Evolutionary conservation across 2,797 vertebrate genomes (phyloP), one percentile per base, ranked within the genome.

Genomic region (Channa striata): DNA sequence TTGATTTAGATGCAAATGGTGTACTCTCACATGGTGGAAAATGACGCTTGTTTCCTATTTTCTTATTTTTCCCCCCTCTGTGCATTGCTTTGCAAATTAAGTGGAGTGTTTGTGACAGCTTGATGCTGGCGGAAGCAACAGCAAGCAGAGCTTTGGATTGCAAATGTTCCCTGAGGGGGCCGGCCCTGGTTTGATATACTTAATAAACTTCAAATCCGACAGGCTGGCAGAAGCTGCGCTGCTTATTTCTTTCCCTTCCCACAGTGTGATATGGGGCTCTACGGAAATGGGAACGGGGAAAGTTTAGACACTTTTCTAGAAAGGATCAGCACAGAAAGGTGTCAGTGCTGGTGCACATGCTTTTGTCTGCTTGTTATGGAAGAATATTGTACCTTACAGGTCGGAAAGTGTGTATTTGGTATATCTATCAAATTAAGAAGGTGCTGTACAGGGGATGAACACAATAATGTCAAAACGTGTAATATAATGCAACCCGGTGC

Each of bases 181-280:
- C 77, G 57, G 90, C 65, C 77, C 80, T 64, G 80, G 86, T 90
- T 91, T 90, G 91, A 93, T 91, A 91, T 88, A 92, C 87, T 93
- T 92, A 92, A 92, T 93, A 92, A 93, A 92, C 90, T 89, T 91
- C 77, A 90, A 91, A 91, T 91, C 89, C 86, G 80, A 89, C 90
- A 89, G 81, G 80, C 90, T 88, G 88, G 85, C 87, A 84, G 81
- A 83, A 77, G 81, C 85, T 72, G 78, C 72, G 52, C 82, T 88
- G 83, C 81, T 78, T 87, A 83, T 89, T 89, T 77, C 72, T 81
- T 71, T 83, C 63, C 64, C 66, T 88, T 74, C 77, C 78, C 70
- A 74, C 68, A 64, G 81, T 81, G 72, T 88, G 78, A 87, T 82
- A 84, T 65, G 59, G 61, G 67, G 74, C 74, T 74, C 72, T 77